Evolutionary conservation across 2,888 invertebrate species (phyloP), one percentile per base, ranked within the genome.

Genomic region (Seira musarum): DNA sequence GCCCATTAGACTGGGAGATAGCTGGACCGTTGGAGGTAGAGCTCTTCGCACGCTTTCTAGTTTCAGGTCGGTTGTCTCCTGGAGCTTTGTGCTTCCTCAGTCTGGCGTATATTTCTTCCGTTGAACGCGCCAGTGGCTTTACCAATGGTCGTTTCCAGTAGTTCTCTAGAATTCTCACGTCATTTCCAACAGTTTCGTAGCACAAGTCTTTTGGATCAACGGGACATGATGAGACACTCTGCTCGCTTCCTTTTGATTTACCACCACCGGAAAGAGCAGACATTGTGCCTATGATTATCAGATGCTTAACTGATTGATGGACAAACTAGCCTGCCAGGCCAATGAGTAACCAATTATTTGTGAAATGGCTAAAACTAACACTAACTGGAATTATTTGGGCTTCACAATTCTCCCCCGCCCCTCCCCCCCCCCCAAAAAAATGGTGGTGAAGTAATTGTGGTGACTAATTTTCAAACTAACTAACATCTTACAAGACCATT

Each of bases 111-210:
- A 65, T 65, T 72, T 77, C 63, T 30, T 75, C 69, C 30, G 75
- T 81, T 15, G 71, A 69, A 15, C 72, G 61, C 15, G 22, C 67
- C 6, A 78, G 24, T n/a, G 82, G 82, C 25, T 82, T 30, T 19
- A 61, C 74, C 25, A 82, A 49, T 10, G 87, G 87, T 13, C 87
- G 87, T 46, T 85, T 87, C 88, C 88, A 89, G 80, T 88, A 89
- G 64, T 88, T 87, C 64, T 87, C 87, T 24, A 87, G 86, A 68
- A 87, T 74, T 19, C 80, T 70, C 2, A 66, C n/a, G n/a, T n/a
- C 75, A 53, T 68, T 78, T 25, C 85, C 84, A 2, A 83, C 82
- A 70, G 82, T 85, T n/a, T 79, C 80, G 63, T 80, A 86, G 8
- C 80, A 63, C 21, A 81, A 81, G 60, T 86, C 85, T 25, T 82